Conservation (phyloP, 2,888 invertebrate species). For the Tupiocoris notatus region DNA sequence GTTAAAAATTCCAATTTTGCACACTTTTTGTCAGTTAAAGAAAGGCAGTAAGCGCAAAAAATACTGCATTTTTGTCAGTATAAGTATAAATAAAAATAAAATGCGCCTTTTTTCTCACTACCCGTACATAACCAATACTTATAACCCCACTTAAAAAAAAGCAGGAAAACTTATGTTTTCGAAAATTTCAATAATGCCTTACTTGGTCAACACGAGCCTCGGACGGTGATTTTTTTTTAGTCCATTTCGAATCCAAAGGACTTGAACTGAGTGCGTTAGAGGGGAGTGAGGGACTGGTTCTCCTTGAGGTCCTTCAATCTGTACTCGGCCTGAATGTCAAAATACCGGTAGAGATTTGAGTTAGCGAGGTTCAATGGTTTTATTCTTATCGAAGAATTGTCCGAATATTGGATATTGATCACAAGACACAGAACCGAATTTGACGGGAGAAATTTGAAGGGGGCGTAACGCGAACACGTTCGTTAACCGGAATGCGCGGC, state of each 20-base stretch:
- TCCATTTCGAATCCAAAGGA: constrained; percentile 37
- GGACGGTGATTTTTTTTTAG: constrained; percentile 20
- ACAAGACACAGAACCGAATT: neutral
- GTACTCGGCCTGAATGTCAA: neutral
- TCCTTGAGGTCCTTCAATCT: constrained; percentile 25
- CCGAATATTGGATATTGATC: neutral
- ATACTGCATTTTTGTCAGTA: too few species aligned
- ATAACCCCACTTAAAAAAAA: too few species aligned
- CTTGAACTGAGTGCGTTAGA: neutral
- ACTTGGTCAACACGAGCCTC: constrained; percentile 15
- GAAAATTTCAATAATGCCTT: constrained; percentile 16
- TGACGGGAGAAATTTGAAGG: constrained; percentile 1
- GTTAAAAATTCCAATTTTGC: too few species aligned
- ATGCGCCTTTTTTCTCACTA: too few species aligned
- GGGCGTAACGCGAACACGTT: constrained; percentile 27
- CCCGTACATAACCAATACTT: too few species aligned
- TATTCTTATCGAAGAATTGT: too few species aligned
- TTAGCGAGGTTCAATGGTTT: too few species aligned
- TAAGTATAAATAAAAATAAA: too few species aligned
- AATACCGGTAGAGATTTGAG: neutral
- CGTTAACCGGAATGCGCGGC: neutral
- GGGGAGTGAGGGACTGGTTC: constrained; percentile 32
- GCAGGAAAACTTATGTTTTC: too few species aligned
- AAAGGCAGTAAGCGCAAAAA: too few species aligned
- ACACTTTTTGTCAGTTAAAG: too few species aligned